Evolutionary conservation across 2,888 invertebrate genomes (phyloP).

Genomic region (Halictus ligatus): DNA sequence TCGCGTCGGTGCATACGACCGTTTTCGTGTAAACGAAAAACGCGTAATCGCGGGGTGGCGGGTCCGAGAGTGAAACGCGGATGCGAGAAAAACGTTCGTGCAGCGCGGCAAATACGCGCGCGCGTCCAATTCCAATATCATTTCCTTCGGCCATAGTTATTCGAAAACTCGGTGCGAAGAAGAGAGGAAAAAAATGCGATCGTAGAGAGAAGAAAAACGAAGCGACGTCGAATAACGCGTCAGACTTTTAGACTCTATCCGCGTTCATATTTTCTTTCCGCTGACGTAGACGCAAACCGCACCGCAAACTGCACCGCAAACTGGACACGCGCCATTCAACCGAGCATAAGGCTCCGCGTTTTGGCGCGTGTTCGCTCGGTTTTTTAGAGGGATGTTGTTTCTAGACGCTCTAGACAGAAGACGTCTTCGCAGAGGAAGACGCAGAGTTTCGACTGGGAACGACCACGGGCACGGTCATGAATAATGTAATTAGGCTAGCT

Average conservation of each 20-base stretch:
- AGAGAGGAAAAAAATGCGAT: neutral
- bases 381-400: neutral
- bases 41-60: neutral
- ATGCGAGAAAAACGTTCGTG: neutral
- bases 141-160: too few species aligned
- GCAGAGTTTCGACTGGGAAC: slow-evolving; percentile 37
- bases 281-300: neutral
- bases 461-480: slow-evolving; percentile 72
- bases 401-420: neutral
- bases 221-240: neutral
- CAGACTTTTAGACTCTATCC: neutral
- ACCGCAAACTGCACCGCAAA: neutral
- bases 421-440: slow-evolving; percentile 33
- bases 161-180: neutral
- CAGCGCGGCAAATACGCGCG: neutral
- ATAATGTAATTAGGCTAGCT: slow-evolving; percentile 78
- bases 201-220: slow-evolving; percentile 9
- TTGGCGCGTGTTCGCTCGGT: neutral
- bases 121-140: too few species aligned
- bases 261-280: neutral
- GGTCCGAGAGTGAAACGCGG: neutral
- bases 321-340: neutral
- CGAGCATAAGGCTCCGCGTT: neutral
- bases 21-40: slow-evolving; percentile 30
- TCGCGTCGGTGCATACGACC: neutral